These are phyloP conservation scores for Thalassarche chlororhynchos DNA, from an alignment of 2,113 vertebrate genomes.

Conservation along the genomic window DNA sequence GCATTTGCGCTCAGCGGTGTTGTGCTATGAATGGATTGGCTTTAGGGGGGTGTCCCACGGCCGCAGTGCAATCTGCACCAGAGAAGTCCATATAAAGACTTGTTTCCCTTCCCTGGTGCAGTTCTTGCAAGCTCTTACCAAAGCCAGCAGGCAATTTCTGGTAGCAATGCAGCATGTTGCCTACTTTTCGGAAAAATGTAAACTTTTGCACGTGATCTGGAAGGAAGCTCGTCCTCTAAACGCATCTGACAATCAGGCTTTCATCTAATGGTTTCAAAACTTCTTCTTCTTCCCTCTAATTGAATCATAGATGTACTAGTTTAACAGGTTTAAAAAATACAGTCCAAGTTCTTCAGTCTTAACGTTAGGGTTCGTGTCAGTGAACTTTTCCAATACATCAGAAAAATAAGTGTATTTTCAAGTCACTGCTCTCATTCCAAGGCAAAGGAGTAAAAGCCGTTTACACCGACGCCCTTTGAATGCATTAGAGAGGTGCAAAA, in stretches of 20 bases:
- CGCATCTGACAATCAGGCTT: background rate
- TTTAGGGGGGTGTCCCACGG: background rate
- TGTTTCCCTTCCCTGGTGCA: background rate
- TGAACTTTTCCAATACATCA: background rate
- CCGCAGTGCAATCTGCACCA: background rate
- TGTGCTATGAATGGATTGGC: background rate
- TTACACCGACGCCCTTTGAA: background rate
- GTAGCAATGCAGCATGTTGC: background rate
- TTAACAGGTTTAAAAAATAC: background rate
- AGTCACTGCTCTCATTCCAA: background rate
- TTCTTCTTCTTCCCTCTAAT: background rate
- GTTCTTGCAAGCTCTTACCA: background rate
- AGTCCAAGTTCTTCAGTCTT: background rate
- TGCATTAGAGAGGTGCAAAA: background rate
- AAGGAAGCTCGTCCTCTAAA: background rate
- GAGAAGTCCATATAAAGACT: background rate
- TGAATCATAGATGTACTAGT: constrained; percentile 1
- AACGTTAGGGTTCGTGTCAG: background rate
- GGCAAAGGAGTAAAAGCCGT: background rate
- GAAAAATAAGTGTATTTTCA: background rate
- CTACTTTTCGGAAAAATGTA: background rate
- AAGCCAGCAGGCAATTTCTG: background rate
- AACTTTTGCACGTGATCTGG: background rate
- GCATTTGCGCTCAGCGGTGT: rapidly evolving
- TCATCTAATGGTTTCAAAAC: background rate